phyloP scores from a whole-genome alignment of 2,797 vertebrate genomes.

The Diplodus puntazzo region DNA sequence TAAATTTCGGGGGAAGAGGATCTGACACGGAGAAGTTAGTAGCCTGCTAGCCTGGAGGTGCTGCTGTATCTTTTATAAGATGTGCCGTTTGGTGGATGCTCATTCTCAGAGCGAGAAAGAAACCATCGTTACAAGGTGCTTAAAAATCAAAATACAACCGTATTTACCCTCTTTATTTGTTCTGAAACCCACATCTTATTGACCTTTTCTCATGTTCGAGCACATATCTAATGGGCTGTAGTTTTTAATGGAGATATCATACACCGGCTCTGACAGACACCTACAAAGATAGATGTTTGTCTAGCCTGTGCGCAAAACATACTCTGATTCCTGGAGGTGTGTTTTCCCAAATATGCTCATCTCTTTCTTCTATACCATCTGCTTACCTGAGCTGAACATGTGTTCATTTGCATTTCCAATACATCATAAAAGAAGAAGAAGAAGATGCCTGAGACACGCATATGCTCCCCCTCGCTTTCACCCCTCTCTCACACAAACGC shows the following conservation, averaged over 20 bases:
- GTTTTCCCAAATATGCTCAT: conserved; percentile 29
- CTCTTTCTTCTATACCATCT: conserved; percentile 56
- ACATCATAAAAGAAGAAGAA: conserved; percentile 42
- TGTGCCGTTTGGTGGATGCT: neutral
- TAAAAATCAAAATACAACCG: neutral
- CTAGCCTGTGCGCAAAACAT: conserved; percentile 8
- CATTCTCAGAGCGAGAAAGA: neutral
- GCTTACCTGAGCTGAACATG: conserved; percentile 62
- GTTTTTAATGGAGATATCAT: conserved; percentile 12
- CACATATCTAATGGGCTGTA: neutral
- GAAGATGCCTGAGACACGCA: conserved; percentile 12
- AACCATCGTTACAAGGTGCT: neutral
- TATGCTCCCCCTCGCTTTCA: neutral
- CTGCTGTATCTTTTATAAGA: conserved; percentile 9
- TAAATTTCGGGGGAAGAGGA: neutral
- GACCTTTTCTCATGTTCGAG: neutral
- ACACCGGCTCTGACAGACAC: neutral
- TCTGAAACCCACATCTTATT: neutral
- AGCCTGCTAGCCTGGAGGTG: neutral
- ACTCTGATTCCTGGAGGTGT: conserved; percentile 27
- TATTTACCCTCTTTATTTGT: neutral
- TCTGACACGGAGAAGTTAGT: conserved; percentile 13
- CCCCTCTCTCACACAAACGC: conserved; percentile 12
- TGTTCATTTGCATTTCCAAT: conserved; percentile 72
- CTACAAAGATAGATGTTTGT: conserved; percentile 16